A percentile compares a stretch with the other conserved stretches of the same genome.
Evolutionary conservation across 2,888 invertebrate species (phyloP).

Genomic region (Dasysyrphus tricinctus): DNA sequence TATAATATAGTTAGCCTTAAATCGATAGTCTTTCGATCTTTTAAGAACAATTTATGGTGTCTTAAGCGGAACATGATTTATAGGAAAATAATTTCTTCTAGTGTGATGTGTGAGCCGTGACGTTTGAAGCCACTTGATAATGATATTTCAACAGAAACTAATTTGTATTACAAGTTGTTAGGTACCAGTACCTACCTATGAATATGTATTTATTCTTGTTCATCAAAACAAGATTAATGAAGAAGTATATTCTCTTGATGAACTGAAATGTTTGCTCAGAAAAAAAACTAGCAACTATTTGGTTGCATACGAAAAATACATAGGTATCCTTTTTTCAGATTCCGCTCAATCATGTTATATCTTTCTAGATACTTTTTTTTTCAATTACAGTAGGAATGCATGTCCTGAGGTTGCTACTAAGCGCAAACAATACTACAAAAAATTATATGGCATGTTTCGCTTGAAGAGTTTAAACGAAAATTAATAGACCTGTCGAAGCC

Average conservation of each 20-base stretch:
- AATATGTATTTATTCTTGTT: not conserved
- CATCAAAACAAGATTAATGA: constrained; percentile 31
- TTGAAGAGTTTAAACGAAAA: constrained; percentile 69
- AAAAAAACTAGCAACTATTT: not conserved
- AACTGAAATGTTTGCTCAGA: constrained; percentile 31
- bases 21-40: not conserved
- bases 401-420: constrained; percentile 64
- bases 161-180: constrained; percentile 14
- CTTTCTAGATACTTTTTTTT: constrained; percentile 24
- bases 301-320: not conserved
- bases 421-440: constrained; percentile 68
- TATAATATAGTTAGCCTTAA: not conserved
- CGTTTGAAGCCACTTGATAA: constrained; percentile 24
- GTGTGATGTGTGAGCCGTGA: constrained; percentile 4
- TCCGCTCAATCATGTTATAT: constrained; percentile 33
- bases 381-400: constrained; percentile 70
- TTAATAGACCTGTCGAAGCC: constrained; percentile 63
- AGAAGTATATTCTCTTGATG: not conserved
- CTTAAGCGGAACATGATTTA: constrained; percentile 28
- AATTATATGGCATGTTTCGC: constrained; percentile 52
- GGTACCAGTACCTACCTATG: too few species aligned
- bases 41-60: not conserved
- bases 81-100: constrained; percentile 28
- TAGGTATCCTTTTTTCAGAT: constrained; percentile 16
- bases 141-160: constrained; percentile 39